Percentiles rank a stretch among this genome's conserved stretches.
Conservation (phyloP, 1,140 invertebrate species). For the Drosophila ercepeae region DNA sequence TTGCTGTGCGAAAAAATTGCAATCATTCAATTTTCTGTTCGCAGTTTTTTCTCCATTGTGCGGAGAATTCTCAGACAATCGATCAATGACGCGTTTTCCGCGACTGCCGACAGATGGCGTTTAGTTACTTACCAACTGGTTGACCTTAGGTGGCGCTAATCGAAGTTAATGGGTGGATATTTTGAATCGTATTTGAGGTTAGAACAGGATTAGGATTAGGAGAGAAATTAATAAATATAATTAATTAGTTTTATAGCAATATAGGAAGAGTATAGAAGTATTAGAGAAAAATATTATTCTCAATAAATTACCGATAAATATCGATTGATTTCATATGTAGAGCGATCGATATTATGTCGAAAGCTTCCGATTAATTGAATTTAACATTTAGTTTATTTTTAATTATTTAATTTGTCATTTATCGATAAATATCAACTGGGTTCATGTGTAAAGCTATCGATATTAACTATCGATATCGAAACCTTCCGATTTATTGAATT, state of each 20-base stretch:
- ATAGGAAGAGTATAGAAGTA: too few relatives aligned
- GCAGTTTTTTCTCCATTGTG: not conserved
- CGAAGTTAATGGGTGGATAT: not conserved
- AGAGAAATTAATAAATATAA: too few relatives aligned
- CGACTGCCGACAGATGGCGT: not conserved
- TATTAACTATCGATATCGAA: too few relatives aligned
- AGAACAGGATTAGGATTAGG: too few relatives aligned
- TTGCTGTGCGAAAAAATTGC: not conserved
- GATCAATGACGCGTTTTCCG: not conserved
- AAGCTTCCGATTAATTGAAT: not conserved
- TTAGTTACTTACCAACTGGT: too few relatives aligned
- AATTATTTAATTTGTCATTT: too few relatives aligned
- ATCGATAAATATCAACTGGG: too few relatives aligned
- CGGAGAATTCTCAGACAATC: not conserved
- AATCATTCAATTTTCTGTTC: not conserved
- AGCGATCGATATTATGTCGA: too few relatives aligned
- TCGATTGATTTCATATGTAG: not conserved
- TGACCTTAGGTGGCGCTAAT: not conserved
- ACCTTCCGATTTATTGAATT: too few relatives aligned
- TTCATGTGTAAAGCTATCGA: too few relatives aligned
- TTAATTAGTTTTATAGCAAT: too few relatives aligned
- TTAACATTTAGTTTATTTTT: not conserved
- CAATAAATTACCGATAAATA: not conserved
- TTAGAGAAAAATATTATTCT: not conserved
- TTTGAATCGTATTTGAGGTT: not conserved